Conservation (phyloP, 2,797 vertebrate species). For the Staurois parvus region DNA sequence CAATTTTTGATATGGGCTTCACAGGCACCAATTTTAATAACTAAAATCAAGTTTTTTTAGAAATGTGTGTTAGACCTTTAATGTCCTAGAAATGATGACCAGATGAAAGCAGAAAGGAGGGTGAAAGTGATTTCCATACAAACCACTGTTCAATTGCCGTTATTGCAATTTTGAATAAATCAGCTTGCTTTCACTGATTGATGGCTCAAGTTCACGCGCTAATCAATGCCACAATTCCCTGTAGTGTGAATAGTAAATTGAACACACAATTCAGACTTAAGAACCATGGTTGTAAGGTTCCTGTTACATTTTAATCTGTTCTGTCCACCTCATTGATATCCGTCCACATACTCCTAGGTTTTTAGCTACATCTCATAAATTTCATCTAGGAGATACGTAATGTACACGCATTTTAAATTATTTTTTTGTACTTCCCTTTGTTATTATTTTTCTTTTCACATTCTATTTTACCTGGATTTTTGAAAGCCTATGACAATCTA, state of each 20-base stretch:
- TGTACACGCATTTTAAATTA: too few relatives aligned
- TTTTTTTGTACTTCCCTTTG: too few relatives aligned
- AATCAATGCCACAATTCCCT: conserved; percentile 6
- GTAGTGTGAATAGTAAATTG: neutral
- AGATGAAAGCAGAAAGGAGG: neutral
- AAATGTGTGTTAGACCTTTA: neutral
- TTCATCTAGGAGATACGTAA: neutral
- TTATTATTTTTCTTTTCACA: neutral
- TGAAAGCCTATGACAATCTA: too few relatives aligned
- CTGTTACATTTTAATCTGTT: neutral
- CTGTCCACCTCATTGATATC: neutral
- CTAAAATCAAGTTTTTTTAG: neutral
- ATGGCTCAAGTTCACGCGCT: neutral
- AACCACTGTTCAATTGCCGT: conserved; percentile 5
- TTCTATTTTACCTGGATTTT: neutral
- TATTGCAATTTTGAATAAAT: conserved; percentile 5
- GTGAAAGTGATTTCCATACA: neutral
- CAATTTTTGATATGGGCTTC: neutral
- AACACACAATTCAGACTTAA: neutral
- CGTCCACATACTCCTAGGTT: neutral
- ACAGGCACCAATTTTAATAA: neutral
- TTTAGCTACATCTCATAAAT: neutral
- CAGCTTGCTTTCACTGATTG: conserved; percentile 1
- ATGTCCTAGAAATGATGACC: neutral
- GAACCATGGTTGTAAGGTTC: neutral